These are phyloP conservation scores for Cladopsammia gracilis DNA, from an alignment of 64 coral and sea anemone genomes.

Conservation along the genomic window DNA sequence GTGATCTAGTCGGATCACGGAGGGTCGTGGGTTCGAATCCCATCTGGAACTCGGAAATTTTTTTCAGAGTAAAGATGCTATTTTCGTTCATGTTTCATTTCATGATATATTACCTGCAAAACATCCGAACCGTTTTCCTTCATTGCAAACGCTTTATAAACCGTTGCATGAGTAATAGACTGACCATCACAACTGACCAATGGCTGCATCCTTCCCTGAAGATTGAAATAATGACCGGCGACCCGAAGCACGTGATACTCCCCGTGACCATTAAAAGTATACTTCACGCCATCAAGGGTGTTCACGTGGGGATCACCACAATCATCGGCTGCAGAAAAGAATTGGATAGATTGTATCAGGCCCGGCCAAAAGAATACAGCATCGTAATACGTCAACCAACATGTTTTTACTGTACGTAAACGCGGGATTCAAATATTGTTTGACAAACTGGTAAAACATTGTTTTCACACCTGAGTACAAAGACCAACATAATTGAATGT, in stretches of 20 bases:
- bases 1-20: no score
- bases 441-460: no score
- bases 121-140: conserved; percentile 45
- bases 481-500: no score
- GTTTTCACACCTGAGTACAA: no score
- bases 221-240: neutral
- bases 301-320: conserved; percentile 64
- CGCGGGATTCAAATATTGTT: no score
- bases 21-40: no score
- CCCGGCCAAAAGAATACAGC: neutral
- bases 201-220: conserved; percentile 69
- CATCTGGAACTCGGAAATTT: no score
- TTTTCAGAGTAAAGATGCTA: no score
- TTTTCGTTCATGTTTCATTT: no score
- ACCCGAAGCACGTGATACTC: conserved; percentile 34
- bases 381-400: no score
- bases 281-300: conserved; percentile 60
- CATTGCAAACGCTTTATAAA: conserved; percentile 54
- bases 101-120: conserved; percentile 21
- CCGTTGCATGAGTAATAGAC: neutral
- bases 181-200: neutral
- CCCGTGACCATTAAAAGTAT: conserved; percentile 63
- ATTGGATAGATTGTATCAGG: no score
- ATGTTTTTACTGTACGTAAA: no score
- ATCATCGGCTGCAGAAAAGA: neutral